These are phyloP conservation scores for Thereva nobilitata DNA, from an alignment of 2,888 invertebrate genomes.

Conservation along the genomic window DNA sequence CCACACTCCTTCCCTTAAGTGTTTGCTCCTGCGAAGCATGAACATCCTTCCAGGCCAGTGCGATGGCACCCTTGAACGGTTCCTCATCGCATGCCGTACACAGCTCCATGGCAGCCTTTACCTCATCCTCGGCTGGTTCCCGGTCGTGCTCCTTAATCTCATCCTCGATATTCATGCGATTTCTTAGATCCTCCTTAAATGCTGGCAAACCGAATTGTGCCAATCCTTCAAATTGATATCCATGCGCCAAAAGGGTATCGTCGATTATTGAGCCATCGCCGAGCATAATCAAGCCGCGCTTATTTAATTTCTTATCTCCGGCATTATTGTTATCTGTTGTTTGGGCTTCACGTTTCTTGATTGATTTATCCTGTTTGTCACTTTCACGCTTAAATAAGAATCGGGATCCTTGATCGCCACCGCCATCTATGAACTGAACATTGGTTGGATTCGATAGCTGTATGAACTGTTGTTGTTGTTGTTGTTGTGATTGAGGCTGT, in stretches of 20 bases:
- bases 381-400: slow-evolving; percentile 41
- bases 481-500: slow-evolving; percentile 40
- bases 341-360: slow-evolving; percentile 23
- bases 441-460: slow-evolving; percentile 59
- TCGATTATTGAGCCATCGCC: slow-evolving; percentile 72
- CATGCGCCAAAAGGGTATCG: slow-evolving; percentile 60
- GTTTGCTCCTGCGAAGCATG: slow-evolving; percentile 51
- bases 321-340: slow-evolving; percentile 39
- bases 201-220: slow-evolving; percentile 71
- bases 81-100: slow-evolving; percentile 76
- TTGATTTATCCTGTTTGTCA: slow-evolving; percentile 51
- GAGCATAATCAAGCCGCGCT: slow-evolving; percentile 68
- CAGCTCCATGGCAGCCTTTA: slow-evolving; percentile 76
- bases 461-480: slow-evolving; percentile 44
- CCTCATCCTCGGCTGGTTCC: slow-evolving; percentile 83
- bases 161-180: slow-evolving; percentile 53
- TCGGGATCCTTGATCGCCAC: slow-evolving; percentile 13
- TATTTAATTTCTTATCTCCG: slow-evolving; percentile 62
- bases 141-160: slow-evolving; percentile 68
- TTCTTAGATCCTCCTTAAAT: slow-evolving; percentile 65
- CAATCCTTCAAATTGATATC: slow-evolving; percentile 62
- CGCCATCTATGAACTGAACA: slow-evolving; percentile 66
- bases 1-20: slow-evolving; percentile 55
- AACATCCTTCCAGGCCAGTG: slow-evolving; percentile 74
- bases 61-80: slow-evolving; percentile 78